Evolutionary conservation across 2,113 vertebrate species (phyloP).

Genomic region (zebrafish (Danio rerio)): GRCz12tu NC_133198.1:36076501-36077000

Average conservation of each 20-base stretch:
- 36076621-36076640: conserved; percentile 62
- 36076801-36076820: conserved; percentile 29
- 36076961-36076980: background rate
- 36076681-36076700: conserved; percentile 52
- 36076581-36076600: conserved; percentile 14
- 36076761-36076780: background rate
- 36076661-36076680: conserved; percentile 54
- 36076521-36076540: conserved; percentile 21
- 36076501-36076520: background rate
- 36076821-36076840: background rate
- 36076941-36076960: background rate
- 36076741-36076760: conserved; percentile 19
- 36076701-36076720: conserved; percentile 54
- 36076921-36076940: conserved; percentile 10
- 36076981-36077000: background rate
- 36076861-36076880: background rate
- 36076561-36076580: conserved; percentile 1
- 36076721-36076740: conserved; percentile 55
- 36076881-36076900: background rate
- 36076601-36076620: conserved; percentile 6
- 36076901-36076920: conserved; percentile 2
- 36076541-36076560: conserved; percentile 6
- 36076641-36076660: conserved; percentile 51
- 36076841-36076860: background rate
- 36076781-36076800: conserved; percentile 34